These are phyloP conservation scores for Clarias pachynema DNA, from an alignment of 2,797 vertebrate genomes.

Conservation along the genomic window DNA sequence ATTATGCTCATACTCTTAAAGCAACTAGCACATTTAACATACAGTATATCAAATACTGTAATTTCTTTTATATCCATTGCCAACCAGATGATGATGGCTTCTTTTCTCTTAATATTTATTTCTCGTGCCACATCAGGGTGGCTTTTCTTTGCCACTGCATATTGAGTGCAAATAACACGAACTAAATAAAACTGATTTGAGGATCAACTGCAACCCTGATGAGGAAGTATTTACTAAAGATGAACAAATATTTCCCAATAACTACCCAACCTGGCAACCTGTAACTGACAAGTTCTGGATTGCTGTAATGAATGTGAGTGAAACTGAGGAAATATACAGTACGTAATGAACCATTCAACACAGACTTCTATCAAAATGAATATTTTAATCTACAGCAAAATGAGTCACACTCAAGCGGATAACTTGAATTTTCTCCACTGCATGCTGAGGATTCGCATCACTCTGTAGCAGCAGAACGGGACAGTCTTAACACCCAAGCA, in stretches of 20 bases:
- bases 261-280: neutral
- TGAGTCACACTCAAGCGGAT: neutral
- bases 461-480: neutral
- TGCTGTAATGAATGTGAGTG: neutral
- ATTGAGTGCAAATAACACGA: neutral
- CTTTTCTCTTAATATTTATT: neutral
- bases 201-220: neutral
- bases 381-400: slow-evolving; percentile 20
- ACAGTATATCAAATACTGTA: too few relatives aligned
- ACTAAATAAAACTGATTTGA: neutral
- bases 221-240: neutral
- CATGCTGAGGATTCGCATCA: neutral
- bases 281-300: neutral
- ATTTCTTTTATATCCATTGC: neutral
- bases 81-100: neutral
- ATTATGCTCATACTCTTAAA: neutral
- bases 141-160: neutral
- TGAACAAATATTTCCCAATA: neutral
- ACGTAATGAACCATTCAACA: neutral
- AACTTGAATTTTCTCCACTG: neutral
- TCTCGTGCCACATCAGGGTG: neutral
- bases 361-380: slow-evolving; percentile 13
- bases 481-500: neutral
- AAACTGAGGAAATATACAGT: neutral
- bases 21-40: neutral